Base-by-base conservation (phyloP, 2,113 vertebrate species). In the Numenius arquata region DNA sequence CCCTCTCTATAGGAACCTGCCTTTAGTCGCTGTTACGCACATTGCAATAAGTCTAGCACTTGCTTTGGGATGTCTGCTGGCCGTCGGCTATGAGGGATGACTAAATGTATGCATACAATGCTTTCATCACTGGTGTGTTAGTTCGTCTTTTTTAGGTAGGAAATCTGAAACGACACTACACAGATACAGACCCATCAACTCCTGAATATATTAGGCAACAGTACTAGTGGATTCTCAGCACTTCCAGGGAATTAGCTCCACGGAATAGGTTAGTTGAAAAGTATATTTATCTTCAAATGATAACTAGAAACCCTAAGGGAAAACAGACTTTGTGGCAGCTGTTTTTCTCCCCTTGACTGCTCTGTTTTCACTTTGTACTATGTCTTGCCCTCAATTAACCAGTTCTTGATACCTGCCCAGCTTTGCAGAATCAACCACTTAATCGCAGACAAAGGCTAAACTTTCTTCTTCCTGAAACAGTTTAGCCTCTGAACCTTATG, bases 321-420 rank as follows among this genome's bases (percentile, higher is more conserved):
- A 94, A 95, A 74, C 62, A 75, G 91, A 58, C 80, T 87, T 68
- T 34, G 52, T 90, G 87, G 71, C 88, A 96, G 95, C 91, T 95
- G 87, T 29, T 94, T 95, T 89, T 58, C 47, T 96, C 48, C 53
- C 80, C 36, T 96, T 40, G 3, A 72, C 76, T 97, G 78, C 63
- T 93, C 53, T 84, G 68, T 86, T 94, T 95, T 89, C 71, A 23
- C 85, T 90, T 90, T 79, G 55, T 80, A 74, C 58, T 95, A 48
- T 66, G 53, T 87, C 61, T 83, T 96, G 89, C 89, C 91, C 89
- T 88, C 91, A 94, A 18, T 95, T 97, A 95, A 95, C 76, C 87
- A 85, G 62, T 94, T 95, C 76, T 88, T 95, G 82, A 85, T 96
- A 96, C 84, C 53, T 95, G 85, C 58, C 71, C 2, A 2, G 52